Evolutionary conservation across 2,797 vertebrate genomes (phyloP).

Genomic region (Aldrovandia affinis): DNA sequence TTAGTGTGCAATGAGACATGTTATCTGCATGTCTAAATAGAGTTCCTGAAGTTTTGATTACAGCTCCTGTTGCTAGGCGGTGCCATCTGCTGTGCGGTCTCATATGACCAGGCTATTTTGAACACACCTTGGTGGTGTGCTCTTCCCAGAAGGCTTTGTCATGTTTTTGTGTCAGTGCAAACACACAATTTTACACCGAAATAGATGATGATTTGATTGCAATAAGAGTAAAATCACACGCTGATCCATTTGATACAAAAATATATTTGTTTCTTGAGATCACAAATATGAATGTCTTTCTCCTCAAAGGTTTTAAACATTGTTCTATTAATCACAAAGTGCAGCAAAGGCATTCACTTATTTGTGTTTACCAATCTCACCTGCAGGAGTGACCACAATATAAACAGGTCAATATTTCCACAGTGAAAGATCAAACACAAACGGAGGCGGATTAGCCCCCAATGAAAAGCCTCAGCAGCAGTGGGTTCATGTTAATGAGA

Average conservation of each 20-base stretch:
- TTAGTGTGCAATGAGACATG: not conserved
- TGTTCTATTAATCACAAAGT: not conserved
- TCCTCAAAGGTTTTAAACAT: not conserved
- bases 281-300: not conserved
- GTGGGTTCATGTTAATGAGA: not conserved
- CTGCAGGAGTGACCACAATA: not conserved
- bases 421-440: not conserved
- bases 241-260: not conserved
- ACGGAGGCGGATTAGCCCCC: not conserved
- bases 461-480: not conserved
- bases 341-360: not conserved
- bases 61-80: conserved; percentile 10
- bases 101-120: conserved; percentile 17
- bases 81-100: conserved; percentile 3
- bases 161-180: not conserved
- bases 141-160: not conserved
- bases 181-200: conserved; percentile 2
- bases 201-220: not conserved
- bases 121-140: not conserved
- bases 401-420: not conserved
- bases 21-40: not conserved
- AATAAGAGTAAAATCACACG: not conserved
- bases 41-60: not conserved
- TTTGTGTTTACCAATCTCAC: not conserved
- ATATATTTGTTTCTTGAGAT: not conserved